phyloP scores from a whole-genome alignment of 2,797 vertebrate genomes.

The Peromyscus aztecus region DNA sequence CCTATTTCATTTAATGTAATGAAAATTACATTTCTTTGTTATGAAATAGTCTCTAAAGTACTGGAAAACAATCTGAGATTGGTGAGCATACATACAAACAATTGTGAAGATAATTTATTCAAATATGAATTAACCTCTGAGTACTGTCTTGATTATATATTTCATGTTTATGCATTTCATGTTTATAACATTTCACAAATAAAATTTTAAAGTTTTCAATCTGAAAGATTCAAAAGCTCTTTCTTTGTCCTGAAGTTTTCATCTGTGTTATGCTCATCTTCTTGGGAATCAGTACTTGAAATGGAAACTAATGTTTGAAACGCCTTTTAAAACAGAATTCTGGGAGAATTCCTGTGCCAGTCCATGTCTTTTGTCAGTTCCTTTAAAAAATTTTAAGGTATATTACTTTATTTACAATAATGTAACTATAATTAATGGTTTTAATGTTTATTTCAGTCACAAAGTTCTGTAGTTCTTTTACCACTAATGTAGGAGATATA shows the following conservation, averaged over 20 bases:
- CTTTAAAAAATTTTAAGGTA: not conserved
- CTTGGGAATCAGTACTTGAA: conserved; percentile 51
- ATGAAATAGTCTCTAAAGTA: not conserved
- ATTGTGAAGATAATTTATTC: conserved; percentile 11
- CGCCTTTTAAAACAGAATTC: conserved; percentile 13
- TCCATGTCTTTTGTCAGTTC: not conserved
- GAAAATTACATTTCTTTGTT: conserved; percentile 19
- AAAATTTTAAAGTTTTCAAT: not conserved
- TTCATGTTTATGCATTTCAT: not conserved
- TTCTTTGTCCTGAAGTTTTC: not conserved
- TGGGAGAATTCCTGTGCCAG: not conserved
- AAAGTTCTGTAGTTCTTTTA: not conserved
- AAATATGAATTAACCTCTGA: not conserved
- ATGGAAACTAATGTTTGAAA: not conserved
- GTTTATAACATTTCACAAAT: not conserved
- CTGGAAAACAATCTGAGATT: not conserved
- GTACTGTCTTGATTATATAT: not conserved
- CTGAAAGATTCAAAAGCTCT: conserved; percentile 13
- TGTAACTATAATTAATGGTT: not conserved
- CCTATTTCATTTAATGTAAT: not conserved
- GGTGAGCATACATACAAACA: not conserved
- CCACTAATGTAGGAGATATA: not conserved
- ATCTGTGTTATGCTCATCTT: not conserved
- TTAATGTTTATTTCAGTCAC: not conserved
- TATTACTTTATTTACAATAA: conserved; percentile 4